phyloP scores from a whole-genome alignment of 1,140 invertebrate species.

The Sminthurinus signatus region DNA sequence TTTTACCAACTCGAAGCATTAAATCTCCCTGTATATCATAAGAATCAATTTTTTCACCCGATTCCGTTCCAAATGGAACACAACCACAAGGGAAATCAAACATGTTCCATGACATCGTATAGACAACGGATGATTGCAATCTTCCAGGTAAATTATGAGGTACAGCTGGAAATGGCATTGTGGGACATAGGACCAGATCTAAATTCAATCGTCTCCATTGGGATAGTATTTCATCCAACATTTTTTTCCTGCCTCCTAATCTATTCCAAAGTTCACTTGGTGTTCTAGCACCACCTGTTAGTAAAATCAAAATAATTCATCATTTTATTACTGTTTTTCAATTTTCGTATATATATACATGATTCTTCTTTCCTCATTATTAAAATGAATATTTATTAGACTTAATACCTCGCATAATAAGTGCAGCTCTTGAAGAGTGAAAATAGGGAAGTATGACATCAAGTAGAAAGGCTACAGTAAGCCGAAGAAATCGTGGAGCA shows the following conservation, averaged over 20 bases:
- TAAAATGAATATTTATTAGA: not conserved
- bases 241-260: slow-evolving; percentile 27
- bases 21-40: slow-evolving; percentile 15
- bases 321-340: not conserved
- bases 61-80: slow-evolving; percentile 17
- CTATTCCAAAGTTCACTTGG: slow-evolving; percentile 35
- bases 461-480: slow-evolving; percentile 12
- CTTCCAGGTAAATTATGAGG: slow-evolving; percentile 30
- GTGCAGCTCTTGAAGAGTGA: slow-evolving; percentile 19
- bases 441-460: slow-evolving; percentile 25
- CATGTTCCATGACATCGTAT: slow-evolving; percentile 22
- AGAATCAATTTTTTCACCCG: not conserved
- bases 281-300: slow-evolving; percentile 16
- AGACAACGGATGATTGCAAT: slow-evolving; percentile 23
- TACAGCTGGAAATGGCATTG: slow-evolving; percentile 37
- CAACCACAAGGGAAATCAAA: slow-evolving; percentile 13
- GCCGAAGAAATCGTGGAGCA: slow-evolving; percentile 24
- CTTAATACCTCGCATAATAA: slow-evolving; percentile 19
- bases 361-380: not conserved
- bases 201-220: slow-evolving; percentile 26
- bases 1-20: slow-evolving; percentile 8
- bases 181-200: slow-evolving; percentile 28
- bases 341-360: not conserved
- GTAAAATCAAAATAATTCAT: not conserved
- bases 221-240: slow-evolving; percentile 21